Percentiles rank a stretch among this genome's conserved stretches.
phyloP scores from a whole-genome alignment of 2,888 invertebrate genomes.

The Mystacides longicornis region DNA sequence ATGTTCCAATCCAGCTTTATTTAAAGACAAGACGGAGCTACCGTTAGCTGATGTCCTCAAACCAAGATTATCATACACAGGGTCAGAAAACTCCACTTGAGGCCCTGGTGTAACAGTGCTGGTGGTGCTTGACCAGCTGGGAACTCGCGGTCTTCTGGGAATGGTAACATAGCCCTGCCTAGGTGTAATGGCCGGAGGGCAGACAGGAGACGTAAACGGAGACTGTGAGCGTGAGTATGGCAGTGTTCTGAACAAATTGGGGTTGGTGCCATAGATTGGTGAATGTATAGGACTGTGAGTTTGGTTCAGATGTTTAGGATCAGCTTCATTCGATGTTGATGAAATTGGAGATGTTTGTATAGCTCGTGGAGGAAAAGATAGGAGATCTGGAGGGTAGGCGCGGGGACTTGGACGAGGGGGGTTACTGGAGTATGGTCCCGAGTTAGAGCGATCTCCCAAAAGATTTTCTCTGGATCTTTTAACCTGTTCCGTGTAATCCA shows the following conservation, averaged over 20 bases:
- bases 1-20: conserved; percentile 57
- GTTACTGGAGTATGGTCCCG: conserved; percentile 26
- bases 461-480: conserved; percentile 49
- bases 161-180: conserved; percentile 82
- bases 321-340: conserved; percentile 72
- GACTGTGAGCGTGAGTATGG: conserved; percentile 74
- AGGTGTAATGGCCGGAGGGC: conserved; percentile 60
- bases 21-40: conserved; percentile 70
- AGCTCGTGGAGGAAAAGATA: conserved; percentile 67
- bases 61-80: conserved; percentile 81
- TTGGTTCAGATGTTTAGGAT: conserved; percentile 55
- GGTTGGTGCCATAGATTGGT: conserved; percentile 59
- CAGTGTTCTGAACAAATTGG: conserved; percentile 66
- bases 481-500: conserved; percentile 56
- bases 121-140: conserved; percentile 70
- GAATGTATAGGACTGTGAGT: conserved; percentile 60
- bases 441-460: conserved; percentile 30
- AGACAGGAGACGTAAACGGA: conserved; percentile 59
- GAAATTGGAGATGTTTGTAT: conserved; percentile 71
- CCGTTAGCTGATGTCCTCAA: conserved; percentile 79
- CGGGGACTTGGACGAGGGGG: conserved; percentile 48
- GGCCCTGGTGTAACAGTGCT: conserved; percentile 45
- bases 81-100: conserved; percentile 56
- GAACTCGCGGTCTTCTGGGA: conserved; percentile 73
- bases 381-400: conserved; percentile 72